Evolutionary conservation across 1,140 invertebrate genomes (phyloP).

Genomic region (Cheumatopsyche charites): DNA sequence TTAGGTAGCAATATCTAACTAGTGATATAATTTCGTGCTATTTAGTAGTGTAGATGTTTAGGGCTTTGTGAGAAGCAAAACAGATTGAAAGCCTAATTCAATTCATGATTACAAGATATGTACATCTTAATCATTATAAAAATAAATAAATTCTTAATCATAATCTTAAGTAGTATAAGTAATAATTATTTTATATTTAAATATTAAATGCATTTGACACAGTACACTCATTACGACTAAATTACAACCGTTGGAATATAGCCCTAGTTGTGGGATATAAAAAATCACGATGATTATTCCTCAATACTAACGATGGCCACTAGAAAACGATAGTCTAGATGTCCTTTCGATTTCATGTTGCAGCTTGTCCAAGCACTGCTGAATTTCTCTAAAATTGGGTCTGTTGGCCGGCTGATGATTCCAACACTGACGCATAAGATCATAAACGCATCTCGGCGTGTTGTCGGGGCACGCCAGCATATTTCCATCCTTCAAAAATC

Average conservation of each 20-base stretch:
- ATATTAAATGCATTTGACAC: not conserved
- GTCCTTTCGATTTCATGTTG: slow-evolving; percentile 62
- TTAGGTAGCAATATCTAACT: no score
- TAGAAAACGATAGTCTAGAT: slow-evolving; percentile 32
- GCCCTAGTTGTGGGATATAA: not conserved
- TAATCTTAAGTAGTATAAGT: slow-evolving; percentile 3
- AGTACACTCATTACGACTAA: slow-evolving; percentile 10
- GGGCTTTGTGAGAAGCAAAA: no score
- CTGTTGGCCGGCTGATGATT: slow-evolving; percentile 80
- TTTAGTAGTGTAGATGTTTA: no score
- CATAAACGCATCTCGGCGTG: slow-evolving; percentile 88
- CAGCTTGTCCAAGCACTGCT: slow-evolving; percentile 71
- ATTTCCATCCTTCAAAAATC: slow-evolving; percentile 90
- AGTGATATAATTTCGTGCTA: no score
- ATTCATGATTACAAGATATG: not conserved
- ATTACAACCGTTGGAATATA: slow-evolving; percentile 14
- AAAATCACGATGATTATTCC: not conserved
- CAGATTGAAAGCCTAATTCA: not conserved
- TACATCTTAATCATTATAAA: slow-evolving; percentile 5
- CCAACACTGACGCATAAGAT: slow-evolving; percentile 94
- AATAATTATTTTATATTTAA: not conserved
- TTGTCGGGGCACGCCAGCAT: slow-evolving; percentile 87
- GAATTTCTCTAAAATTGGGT: slow-evolving; percentile 81
- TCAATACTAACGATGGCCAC: slow-evolving; percentile 30
- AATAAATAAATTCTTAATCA: slow-evolving; percentile 19